These are phyloP conservation scores for Etheostoma perlongum DNA, from an alignment of 2,797 vertebrate genomes.

Conservation along the genomic window DNA sequence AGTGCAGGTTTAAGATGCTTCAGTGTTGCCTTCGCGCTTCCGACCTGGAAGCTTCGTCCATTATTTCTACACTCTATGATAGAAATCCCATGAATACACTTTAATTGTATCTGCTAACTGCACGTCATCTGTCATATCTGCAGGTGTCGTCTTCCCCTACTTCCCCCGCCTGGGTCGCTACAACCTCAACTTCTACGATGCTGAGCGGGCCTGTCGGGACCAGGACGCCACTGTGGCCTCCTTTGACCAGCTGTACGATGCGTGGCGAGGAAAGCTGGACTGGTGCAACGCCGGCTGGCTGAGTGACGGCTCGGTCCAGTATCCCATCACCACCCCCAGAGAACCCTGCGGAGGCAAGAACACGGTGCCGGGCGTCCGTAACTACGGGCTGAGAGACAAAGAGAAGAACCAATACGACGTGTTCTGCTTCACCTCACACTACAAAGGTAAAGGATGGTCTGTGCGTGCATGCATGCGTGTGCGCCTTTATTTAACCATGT, in stretches of 20 bases:
- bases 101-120: not conserved
- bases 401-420: slow-evolving; percentile 94
- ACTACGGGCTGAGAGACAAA: slow-evolving; percentile 94
- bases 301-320: slow-evolving; percentile 93
- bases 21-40: too few species aligned
- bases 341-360: slow-evolving; percentile 94
- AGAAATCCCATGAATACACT: too few species aligned
- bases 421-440: slow-evolving; percentile 97
- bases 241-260: slow-evolving; percentile 92
- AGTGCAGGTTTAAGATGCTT: too few species aligned
- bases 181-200: slow-evolving; percentile 93
- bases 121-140: not conserved
- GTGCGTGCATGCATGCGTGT: not conserved
- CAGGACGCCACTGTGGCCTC: slow-evolving; percentile 94
- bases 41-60: too few species aligned
- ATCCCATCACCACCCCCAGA: slow-evolving; percentile 93
- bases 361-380: slow-evolving; percentile 91
- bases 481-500: too few species aligned
- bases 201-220: slow-evolving; percentile 88
- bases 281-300: slow-evolving; percentile 99
- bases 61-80: too few species aligned
- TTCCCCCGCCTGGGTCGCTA: slow-evolving; percentile 93
- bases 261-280: slow-evolving; percentile 93
- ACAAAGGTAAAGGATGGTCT: slow-evolving; percentile 84
- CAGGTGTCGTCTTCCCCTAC: slow-evolving; percentile 94